phyloP scores from a whole-genome alignment of 2,113 vertebrate genomes.

The Hydrochoerus hydrochaeris region DNA sequence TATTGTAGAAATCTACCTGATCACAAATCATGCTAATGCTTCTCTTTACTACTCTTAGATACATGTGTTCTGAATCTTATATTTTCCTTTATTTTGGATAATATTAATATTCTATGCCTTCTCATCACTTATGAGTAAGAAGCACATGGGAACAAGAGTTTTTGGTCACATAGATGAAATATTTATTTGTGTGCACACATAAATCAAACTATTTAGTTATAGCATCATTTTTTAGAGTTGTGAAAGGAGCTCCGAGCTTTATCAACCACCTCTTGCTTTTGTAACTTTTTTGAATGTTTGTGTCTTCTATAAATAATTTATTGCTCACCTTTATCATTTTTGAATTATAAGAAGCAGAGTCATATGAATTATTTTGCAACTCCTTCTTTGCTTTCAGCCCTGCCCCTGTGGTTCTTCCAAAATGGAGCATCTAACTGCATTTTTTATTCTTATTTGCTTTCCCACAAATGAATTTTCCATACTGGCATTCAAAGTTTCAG shows the following conservation, averaged over 20 bases:
- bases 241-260: background rate
- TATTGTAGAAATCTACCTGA: background rate
- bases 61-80: background rate
- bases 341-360: background rate
- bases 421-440: background rate
- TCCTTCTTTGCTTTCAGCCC: background rate
- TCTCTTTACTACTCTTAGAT: background rate
- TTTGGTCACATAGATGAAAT: background rate
- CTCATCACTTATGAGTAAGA: background rate
- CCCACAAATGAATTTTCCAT: background rate
- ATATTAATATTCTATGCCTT: too few species aligned
- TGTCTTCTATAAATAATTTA: background rate
- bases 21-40: background rate
- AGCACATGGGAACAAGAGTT: background rate
- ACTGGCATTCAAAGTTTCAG: background rate
- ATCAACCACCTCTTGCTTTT: background rate
- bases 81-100: background rate
- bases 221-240: background rate
- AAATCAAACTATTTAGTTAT: background rate
- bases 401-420: background rate
- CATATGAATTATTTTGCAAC: background rate
- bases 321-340: background rate
- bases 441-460: background rate
- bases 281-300: background rate
- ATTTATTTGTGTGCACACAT: background rate